Base-by-base conservation (phyloP, 30 jellyfish, hydroid and myxozoan genomes). In the Aurelia aurita complex sp. Pacific region DNA sequence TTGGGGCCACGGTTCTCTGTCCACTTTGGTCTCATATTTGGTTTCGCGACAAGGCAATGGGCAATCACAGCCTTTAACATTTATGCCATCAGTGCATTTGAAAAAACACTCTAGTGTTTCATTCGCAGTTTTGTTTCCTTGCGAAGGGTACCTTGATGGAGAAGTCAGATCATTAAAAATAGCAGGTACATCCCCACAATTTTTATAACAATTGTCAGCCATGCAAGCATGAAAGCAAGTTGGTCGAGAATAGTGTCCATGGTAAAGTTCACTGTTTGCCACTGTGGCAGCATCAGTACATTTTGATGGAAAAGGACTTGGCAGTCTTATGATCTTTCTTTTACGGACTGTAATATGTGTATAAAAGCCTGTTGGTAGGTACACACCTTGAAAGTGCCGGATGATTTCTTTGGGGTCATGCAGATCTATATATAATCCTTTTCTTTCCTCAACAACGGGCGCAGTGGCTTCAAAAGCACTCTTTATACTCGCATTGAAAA, bases 1-100 rank as follows among this genome's bases (percentile, higher is more conserved):
- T 43, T 42, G 82, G 5, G 93, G 93, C 93, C 93, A 84, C 2
- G 93, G 93, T 2, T 42, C 43, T 32, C 87, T 61, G 54, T 60
- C 46, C 17, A 61, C 74, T 64, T 65, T 74, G 7, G 83, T 62
- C 67, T 84, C 77, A 60, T 73, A 84, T 38, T 52, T 35, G 17
- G n/a, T 77, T 70, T 73, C 87, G 19, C 52, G 38, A 35, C 93
- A 84, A 14, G 87, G 87, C 55, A 84, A 15, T 3, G 43, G 70
- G 77, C 93, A 84, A 15, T 73, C 69, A 54, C 87, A 84, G 10
- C 75, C 67, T 23, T 59, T 38, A 10, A 64, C 72, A 19, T 70
- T 36, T 32, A 1, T 36, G 5, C 80, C 63, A 16, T 10, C 34
- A 14, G 15, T 4, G 46, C 38, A 16, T 16, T 79, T 57, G 2